These are phyloP conservation scores for Apotomis turbidana DNA, from an alignment of 2,888 invertebrate species.

Conservation along the genomic window DNA sequence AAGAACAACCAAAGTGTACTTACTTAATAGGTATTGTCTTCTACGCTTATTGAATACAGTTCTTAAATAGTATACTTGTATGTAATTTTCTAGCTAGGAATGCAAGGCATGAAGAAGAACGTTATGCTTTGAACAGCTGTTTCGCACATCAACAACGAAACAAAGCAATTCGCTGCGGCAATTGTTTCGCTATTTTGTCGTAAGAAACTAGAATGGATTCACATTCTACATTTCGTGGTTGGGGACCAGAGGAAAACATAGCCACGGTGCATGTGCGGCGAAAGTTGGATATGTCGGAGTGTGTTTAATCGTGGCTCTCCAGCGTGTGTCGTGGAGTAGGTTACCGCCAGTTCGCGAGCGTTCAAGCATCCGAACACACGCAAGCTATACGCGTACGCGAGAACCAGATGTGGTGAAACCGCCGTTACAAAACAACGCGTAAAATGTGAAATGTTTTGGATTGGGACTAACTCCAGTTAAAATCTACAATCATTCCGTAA, in stretches of 20 bases:
- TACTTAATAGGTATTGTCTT: too few relatives aligned
- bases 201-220: not conserved
- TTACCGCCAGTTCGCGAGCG: constrained; percentile 19
- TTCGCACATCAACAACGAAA: constrained; percentile 9
- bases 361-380: constrained; percentile 17
- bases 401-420: constrained; percentile 9
- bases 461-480: constrained; percentile 17
- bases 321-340: constrained; percentile 23
- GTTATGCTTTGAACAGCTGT: constrained; percentile 16
- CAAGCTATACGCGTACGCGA: constrained; percentile 13
- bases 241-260: constrained; percentile 25
- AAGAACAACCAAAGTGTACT: too few relatives aligned
- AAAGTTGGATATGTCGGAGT: constrained; percentile 32
- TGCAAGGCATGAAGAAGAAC: not conserved
- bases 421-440: constrained; percentile 25
- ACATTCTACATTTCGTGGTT: constrained; percentile 6
- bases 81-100: not conserved
- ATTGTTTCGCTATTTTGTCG: not conserved
- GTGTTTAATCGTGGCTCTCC: constrained; percentile 32
- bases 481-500: constrained; percentile 15
- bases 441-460: constrained; percentile 35
- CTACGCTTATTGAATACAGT: too few relatives aligned
- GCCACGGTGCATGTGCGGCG: constrained; percentile 28
- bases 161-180: constrained; percentile 10
- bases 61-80: too few relatives aligned